Evolutionary conservation across 2,888 invertebrate species (phyloP).

Genomic region (Caenorhabditis sp.): DNA sequence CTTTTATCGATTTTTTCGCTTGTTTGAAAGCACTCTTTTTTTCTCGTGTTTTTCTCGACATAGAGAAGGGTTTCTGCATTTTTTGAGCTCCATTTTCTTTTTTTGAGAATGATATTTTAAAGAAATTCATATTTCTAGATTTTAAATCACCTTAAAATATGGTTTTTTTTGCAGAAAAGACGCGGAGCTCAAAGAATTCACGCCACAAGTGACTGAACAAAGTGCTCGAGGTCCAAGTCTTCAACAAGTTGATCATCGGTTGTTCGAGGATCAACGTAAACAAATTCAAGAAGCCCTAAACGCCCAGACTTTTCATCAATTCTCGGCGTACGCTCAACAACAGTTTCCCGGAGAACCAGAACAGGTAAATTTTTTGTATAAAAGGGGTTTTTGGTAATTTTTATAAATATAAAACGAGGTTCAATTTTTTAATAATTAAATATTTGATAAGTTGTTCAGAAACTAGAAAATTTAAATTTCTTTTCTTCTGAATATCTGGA

Average conservation of each 20-base stretch:
- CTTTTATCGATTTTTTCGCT: conserved; percentile 3
- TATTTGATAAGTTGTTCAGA: no score
- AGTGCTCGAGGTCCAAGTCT: conserved; percentile 22
- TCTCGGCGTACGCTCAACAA: conserved; percentile 90
- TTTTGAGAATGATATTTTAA: no score
- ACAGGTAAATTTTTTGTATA: no score
- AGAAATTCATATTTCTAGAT: background rate
- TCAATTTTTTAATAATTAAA: no score
- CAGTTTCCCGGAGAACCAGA: conserved; percentile 79
- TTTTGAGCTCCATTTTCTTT: conserved; percentile 1
- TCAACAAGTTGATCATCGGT: conserved; percentile 43
- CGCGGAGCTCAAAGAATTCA: conserved; percentile 41
- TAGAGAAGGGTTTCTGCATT: background rate
- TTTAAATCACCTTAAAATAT: background rate
- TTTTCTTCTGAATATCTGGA: no score
- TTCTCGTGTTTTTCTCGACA: background rate
- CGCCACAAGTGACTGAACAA: conserved; percentile 34
- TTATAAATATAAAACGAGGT: no score
- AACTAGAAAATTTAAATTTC: conserved; percentile 4
- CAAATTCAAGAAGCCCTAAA: conserved; percentile 95
- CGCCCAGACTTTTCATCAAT: conserved; percentile 83
- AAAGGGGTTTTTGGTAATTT: no score
- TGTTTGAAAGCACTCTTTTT: background rate
- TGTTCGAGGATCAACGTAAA: conserved; percentile 63
- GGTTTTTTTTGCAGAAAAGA: conserved; percentile 28